Evolutionary conservation across 2,888 invertebrate genomes (phyloP), one percentile per base, ranked within the genome.

Genomic region (Thumatha senex): DNA sequence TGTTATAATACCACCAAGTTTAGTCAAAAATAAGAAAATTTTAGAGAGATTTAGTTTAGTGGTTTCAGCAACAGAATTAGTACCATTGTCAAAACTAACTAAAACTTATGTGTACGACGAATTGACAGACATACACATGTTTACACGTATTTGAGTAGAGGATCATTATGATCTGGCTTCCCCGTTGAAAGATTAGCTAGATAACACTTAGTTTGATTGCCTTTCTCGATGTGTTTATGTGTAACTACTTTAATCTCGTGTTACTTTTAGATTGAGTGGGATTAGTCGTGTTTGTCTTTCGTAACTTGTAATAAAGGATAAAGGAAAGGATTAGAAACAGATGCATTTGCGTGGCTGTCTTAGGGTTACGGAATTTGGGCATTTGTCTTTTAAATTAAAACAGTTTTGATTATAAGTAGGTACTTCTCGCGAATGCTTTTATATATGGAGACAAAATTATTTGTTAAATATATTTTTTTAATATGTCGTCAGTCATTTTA

Each of bases 181-280:
- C 15, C 15, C 49, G 66, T 56, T 65, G 67, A 67, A 59, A 66
- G 69, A 68, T 67, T 61, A 65, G 53, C 49, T 63, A 54, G 45
- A 43, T n/a, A 56, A 36, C 45, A 45, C 45, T 33, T 61, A 56
- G 52, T 60, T 66, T 61, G 63, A 68, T 67, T 67, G 61, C 49
- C 49, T 65, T 59, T 58, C 53, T n/a, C 49, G 41, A 40, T 54
- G 56, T 64, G 63, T 66, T 64, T 63, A 46, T 51, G 24, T 54
- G 51, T 48, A 38, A 24, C 56, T 40, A 54, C 52, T 49, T 56
- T 65, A 63, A 67, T 63, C 55, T 57, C 48, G 45, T 50, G 57
- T 59, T 54, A 48, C 57, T 59, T 48, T 62, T 31, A 44, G 40
- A 49, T 54, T 15, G 35, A 53, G 50, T 47, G 51, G 52, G 29